These are phyloP conservation scores for Emydocephalus ijimae DNA, from an alignment of 2,113 vertebrate species.

Conservation along the genomic window DNA sequence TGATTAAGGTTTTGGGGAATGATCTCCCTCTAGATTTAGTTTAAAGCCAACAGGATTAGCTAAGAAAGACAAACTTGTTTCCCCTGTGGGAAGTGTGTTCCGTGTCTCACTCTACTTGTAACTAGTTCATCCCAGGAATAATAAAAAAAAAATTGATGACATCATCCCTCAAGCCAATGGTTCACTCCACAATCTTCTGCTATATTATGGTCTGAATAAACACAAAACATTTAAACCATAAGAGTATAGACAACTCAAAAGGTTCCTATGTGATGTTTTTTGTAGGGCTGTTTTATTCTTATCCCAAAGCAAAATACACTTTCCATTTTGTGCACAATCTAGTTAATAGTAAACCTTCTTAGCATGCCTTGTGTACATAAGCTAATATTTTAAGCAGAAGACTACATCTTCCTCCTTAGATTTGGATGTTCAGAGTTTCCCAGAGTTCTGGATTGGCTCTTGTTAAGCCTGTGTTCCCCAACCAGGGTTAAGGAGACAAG, in stretches of 20 bases:
- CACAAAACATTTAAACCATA: neutral
- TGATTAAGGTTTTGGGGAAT: neutral
- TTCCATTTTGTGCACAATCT: neutral
- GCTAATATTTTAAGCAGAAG: neutral
- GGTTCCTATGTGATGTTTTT: neutral
- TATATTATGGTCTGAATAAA: neutral
- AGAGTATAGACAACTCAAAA: neutral
- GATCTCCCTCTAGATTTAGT: neutral
- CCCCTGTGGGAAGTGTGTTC: neutral
- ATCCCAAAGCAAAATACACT: neutral
- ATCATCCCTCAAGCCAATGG: neutral
- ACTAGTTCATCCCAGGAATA: neutral
- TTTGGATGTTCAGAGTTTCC: neutral
- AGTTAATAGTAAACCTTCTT: neutral
- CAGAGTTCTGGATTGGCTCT: neutral
- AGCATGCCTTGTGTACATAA: neutral
- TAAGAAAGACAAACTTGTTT: neutral
- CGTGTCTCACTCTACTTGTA: neutral
- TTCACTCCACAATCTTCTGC: neutral
- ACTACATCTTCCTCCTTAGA: neutral
- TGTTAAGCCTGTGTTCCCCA: too few relatives aligned
- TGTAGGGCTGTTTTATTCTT: neutral
- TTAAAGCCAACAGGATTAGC: neutral
- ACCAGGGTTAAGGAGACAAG: too few relatives aligned
- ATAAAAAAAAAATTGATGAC: neutral